Evolutionary conservation across 2,888 invertebrate genomes (phyloP), one percentile per base, ranked within the genome.

Genomic region (Chaetoderma sp.): DNA sequence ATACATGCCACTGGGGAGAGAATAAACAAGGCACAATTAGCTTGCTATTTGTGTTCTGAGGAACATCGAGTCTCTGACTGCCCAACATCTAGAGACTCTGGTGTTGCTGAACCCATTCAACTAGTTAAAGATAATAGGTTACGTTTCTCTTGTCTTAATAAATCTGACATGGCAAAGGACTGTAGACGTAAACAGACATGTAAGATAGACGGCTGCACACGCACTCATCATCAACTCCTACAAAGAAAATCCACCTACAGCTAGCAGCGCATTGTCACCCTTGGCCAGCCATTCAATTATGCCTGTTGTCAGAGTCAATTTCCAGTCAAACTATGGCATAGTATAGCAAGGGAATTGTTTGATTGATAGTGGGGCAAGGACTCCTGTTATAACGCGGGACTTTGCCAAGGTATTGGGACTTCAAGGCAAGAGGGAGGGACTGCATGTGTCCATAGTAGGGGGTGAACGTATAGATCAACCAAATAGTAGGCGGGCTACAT

Each of bases 361-460:
- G 23, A 55, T 62, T 3, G 62, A 62, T 44, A 55, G 62, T 27
- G 62, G 62, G 10, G 56, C 62, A 21, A 56, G 56, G 21, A 62
- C 56, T 5, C 54, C 62, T n/a, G 36, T 62, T 32, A 62, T 62
- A 16, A 16, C 23, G 36, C 44, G 28, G 13, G 61, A 42, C n/a
- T 54, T 52, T 25, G 61, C 61, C 3, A 61, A 23, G 28, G 2
- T 21, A 30, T 45, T 62, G 16, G 56, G 62, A n/a, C 18, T 56
- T 30, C 62, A 62, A 39, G 62, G 63, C 4, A 56, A 16, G n/a
- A 10, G 21, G 25, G 63, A 63, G 47, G 8, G 16, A 21, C 13
- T 63, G 13, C 56, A 63, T 27, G 23, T 63, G 23, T 10, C 52
- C n/a, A n/a, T n/a, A n/a, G 47, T 47, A 2, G 58, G 50, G 23